These are phyloP conservation scores for Alviniconcha strummeri DNA, from an alignment of 2,888 invertebrate genomes.

Conservation along the genomic window DNA sequence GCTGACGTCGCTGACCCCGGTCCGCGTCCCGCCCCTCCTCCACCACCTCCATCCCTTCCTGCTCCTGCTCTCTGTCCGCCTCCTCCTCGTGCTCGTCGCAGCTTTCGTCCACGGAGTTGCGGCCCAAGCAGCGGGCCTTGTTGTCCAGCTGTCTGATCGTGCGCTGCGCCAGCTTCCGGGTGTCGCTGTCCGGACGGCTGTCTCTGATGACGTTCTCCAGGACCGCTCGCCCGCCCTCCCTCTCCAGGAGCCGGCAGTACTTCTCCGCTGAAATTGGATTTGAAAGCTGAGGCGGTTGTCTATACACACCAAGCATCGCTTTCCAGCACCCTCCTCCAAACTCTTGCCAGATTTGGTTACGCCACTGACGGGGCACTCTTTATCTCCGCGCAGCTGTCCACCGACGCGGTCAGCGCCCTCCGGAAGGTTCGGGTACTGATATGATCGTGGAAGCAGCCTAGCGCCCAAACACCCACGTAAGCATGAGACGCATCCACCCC, in stretches of 20 bases:
- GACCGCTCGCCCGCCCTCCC: constrained; percentile 88
- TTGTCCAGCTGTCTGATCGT: constrained; percentile 38
- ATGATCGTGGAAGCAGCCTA: no score
- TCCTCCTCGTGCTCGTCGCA: neutral
- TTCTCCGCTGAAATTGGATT: constrained; percentile 82
- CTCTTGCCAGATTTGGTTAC: neutral
- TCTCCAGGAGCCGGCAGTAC: constrained; percentile 90
- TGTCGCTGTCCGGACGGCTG: constrained; percentile 47
- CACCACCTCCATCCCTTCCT: constrained; percentile 17
- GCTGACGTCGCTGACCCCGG: neutral
- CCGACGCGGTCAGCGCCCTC: neutral
- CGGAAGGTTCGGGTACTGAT: neutral
- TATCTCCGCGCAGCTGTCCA: no score
- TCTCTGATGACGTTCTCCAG: constrained; percentile 76
- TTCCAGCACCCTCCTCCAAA: no score
- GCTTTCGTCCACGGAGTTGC: neutral
- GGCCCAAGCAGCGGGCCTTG: neutral
- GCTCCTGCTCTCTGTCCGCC: neutral
- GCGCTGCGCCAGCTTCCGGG: constrained; percentile 51
- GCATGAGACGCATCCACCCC: no score
- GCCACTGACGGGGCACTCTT: neutral
- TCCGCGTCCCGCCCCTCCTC: constrained; percentile 6
- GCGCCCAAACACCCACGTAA: no score
- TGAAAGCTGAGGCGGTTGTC: neutral
- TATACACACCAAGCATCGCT: no score